phyloP scores from a whole-genome alignment of 1,140 invertebrate species.

The Acromyrmex echinatior region DNA sequence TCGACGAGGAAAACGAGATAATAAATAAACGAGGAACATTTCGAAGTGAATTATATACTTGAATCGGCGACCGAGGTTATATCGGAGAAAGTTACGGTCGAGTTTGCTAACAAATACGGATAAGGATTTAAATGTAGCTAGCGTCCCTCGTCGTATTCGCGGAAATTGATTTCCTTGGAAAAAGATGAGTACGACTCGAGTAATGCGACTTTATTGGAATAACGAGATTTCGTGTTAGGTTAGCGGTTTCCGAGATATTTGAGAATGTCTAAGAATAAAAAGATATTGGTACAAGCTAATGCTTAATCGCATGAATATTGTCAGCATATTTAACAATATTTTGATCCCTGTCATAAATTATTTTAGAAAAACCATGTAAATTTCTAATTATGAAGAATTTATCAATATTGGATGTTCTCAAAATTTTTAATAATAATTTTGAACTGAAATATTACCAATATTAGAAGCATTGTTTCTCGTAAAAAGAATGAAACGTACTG shows the following conservation, averaged over 20 bases:
- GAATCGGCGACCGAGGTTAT: constrained; percentile 41
- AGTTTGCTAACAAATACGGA: constrained; percentile 55
- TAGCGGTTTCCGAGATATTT: constrained; percentile 11
- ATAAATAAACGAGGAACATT: constrained; percentile 25
- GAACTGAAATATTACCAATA: neutral
- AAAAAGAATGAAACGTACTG: neutral
- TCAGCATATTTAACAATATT: neutral
- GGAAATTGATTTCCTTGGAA: constrained; percentile 53
- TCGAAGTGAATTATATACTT: constrained; percentile 46
- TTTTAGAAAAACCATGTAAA: neutral
- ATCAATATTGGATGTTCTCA: neutral
- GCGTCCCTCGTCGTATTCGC: constrained; percentile 19
- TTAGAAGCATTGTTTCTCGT: neutral
- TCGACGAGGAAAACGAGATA: constrained; percentile 55
- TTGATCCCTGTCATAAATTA: neutral
- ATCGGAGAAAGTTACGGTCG: constrained; percentile 45
- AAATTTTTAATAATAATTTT: neutral
- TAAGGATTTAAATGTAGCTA: constrained; percentile 42
- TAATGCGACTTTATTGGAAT: constrained; percentile 48
- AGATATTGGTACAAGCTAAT: neutral
- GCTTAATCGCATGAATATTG: constrained; percentile 10
- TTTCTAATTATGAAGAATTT: neutral
- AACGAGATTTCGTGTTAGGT: constrained; percentile 36
- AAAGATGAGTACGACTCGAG: constrained; percentile 24
- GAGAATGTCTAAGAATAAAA: neutral